A percentile compares a stretch with the other conserved stretches of the same genome.
Conservation (phyloP, 2,888 invertebrate species). For the Tethea ocularis region DNA sequence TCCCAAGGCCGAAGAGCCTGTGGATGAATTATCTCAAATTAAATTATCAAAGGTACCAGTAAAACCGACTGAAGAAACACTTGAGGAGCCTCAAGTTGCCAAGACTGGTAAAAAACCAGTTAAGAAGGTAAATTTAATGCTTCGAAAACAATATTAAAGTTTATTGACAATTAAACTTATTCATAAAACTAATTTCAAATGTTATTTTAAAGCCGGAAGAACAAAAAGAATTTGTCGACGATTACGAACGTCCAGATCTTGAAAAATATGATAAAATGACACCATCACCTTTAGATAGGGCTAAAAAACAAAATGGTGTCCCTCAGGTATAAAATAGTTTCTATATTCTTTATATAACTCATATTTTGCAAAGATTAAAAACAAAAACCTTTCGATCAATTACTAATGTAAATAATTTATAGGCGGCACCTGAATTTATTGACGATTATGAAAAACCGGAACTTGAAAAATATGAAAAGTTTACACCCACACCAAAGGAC, state of each 20-base stretch:
- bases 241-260: slow-evolving; percentile 89
- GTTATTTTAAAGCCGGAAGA: slow-evolving; percentile 66
- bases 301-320: slow-evolving; percentile 75
- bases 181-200: slow-evolving; percentile 10
- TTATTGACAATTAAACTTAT: slow-evolving; percentile 2
- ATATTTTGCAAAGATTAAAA: too few species aligned
- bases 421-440: slow-evolving; percentile 76
- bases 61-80: slow-evolving; percentile 64
- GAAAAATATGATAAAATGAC: slow-evolving; percentile 87
- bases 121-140: slow-evolving; percentile 65
- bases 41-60: slow-evolving; percentile 68
- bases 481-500: slow-evolving; percentile 70
- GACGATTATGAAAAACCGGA: slow-evolving; percentile 90
- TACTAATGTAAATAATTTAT: slow-evolving; percentile 35
- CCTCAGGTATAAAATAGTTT: slow-evolving; percentile 55
- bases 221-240: slow-evolving; percentile 84
- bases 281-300: slow-evolving; percentile 68
- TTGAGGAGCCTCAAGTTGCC: slow-evolving; percentile 70
- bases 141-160: slow-evolving; percentile 4
- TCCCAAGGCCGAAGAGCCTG: slow-evolving; percentile 70
- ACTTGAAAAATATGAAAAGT: slow-evolving; percentile 87
- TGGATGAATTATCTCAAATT: slow-evolving; percentile 71
- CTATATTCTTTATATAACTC: background rate
- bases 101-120: slow-evolving; percentile 64
- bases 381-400: background rate